These are phyloP conservation scores for Torymus aiolomorphi DNA, from an alignment of 2,888 invertebrate genomes.

Conservation along the genomic window DNA sequence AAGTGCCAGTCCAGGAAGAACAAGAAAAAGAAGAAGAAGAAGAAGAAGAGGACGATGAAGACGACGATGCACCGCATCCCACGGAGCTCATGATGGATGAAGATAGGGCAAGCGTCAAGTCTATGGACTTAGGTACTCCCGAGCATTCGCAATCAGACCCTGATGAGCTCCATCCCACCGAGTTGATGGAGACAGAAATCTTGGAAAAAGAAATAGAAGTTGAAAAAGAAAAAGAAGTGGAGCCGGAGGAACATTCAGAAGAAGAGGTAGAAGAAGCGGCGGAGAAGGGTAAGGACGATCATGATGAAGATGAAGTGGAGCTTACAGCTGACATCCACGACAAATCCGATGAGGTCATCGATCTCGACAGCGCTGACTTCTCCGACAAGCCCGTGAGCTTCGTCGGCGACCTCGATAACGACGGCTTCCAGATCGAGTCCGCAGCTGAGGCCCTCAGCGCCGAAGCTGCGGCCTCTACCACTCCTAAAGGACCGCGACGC, in stretches of 20 bases:
- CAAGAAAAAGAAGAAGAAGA: constrained; percentile 74
- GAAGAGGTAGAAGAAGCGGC: constrained; percentile 67
- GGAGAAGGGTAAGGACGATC: constrained; percentile 64
- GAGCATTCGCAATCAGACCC: background rate
- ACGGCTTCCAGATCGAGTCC: constrained; percentile 45
- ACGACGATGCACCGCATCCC: constrained; percentile 59
- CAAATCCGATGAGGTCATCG: constrained; percentile 31
- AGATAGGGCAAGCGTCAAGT: constrained; percentile 20
- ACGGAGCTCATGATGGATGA: background rate
- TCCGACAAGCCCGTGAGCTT: constrained; percentile 31
- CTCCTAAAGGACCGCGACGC: background rate
- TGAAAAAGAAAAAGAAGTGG: constrained; percentile 57
- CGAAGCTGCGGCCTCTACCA: constrained; percentile 1
- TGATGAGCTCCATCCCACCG: background rate
- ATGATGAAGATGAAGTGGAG: constrained; percentile 5
- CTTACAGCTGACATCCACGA: background rate
- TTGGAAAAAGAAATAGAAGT: constrained; percentile 31
- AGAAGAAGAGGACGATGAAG: constrained; percentile 72
- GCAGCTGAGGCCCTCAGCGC: constrained; percentile 9
- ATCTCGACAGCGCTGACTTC: constrained; percentile 49
- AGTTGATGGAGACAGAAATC: background rate
- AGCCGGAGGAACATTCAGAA: constrained; percentile 20
- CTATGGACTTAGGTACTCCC: constrained; percentile 30
- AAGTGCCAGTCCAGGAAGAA: constrained; percentile 61
- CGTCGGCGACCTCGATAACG: constrained; percentile 37